phyloP scores from a whole-genome alignment of 1,140 invertebrate species.

The Bombus ignitus region DNA sequence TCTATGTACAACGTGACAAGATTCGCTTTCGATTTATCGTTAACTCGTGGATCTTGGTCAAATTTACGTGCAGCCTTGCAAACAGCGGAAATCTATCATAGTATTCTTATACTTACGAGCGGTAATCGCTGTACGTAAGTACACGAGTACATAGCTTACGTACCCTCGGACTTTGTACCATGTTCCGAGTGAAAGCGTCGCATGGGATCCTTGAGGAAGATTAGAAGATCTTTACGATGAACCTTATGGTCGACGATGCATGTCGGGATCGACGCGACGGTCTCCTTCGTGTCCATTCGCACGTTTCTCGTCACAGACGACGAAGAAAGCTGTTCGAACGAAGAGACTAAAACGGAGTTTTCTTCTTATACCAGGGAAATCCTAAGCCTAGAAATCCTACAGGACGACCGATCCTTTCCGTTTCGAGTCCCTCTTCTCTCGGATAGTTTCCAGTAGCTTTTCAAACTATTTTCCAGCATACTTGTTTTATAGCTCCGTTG shows the following conservation, averaged over 20 bases:
- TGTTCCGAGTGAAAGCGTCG: not conserved
- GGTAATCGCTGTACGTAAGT: too few species aligned
- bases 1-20: too few species aligned
- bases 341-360: slow-evolving; percentile 11
- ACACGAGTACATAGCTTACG: too few species aligned
- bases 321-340: not conserved
- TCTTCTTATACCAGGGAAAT: slow-evolving; percentile 34
- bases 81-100: too few species aligned
- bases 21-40: too few species aligned
- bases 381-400: not conserved
- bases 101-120: too few species aligned
- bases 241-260: slow-evolving; percentile 57
- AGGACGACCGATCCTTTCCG: slow-evolving; percentile 2
- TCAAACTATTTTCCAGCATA: not conserved
- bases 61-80: too few species aligned
- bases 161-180: too few species aligned
- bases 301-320: slow-evolving; percentile 47
- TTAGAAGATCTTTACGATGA: slow-evolving; percentile 52
- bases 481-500: not conserved
- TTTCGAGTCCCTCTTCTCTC: not conserved
- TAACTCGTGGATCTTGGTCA: too few species aligned
- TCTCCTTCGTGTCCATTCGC: slow-evolving; percentile 52
- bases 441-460: not conserved
- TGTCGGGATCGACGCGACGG: slow-evolving; percentile 38
- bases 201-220: slow-evolving; percentile 41